Evolutionary conservation across 2,888 invertebrate genomes (phyloP), one percentile per base, ranked within the genome.

Genomic region (Micoletzkya japonica): DNA sequence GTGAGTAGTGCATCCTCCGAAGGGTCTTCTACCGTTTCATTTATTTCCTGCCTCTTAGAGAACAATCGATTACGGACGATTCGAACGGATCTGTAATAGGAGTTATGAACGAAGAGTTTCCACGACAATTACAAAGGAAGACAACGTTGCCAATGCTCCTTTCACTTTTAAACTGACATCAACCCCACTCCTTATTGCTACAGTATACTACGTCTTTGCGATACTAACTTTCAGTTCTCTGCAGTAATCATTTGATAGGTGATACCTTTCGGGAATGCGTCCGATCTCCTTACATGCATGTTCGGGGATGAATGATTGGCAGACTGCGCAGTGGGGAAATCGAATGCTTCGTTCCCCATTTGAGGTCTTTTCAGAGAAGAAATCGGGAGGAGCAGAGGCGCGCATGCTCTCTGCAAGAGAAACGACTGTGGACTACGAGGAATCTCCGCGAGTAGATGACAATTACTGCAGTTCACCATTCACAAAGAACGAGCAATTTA

Each of bases 281-380:
- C n/a, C 36, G n/a, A 4, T 63, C 6, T 63, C n/a, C 4, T 14
- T 24, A 14, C 63, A 50, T 4, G 32, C 52, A 14, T 54, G 28
- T 34, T 52, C 63, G 37, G 73, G 64, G 17, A 81, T 83, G 78
- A 90, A 89, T 3, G 89, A 86, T 2, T 87, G 85, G 79, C 90
- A 90, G n/a, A 90, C 84, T 14, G 88, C 86, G 85, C 90, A 90
- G 77, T 89, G 88, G 0, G 90, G 90, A 20, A 86, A 84, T 52
- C 87, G 85, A 52, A 86, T 85, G 70, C 89, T 87, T 85, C 87
- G 87, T 70, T 86, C 87, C 69, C 86, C 81, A 80, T 90, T 90
- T 85, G 87, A 90, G 0, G 86, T 83, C 74, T 86, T 86, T 71
- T 89, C 87, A 1, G 87, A 84, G 4, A 87, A 85, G 63, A 87